These are phyloP conservation scores for Poecilobothrus nobilitatus DNA, from an alignment of 2,888 invertebrate species.

Conservation along the genomic window DNA sequence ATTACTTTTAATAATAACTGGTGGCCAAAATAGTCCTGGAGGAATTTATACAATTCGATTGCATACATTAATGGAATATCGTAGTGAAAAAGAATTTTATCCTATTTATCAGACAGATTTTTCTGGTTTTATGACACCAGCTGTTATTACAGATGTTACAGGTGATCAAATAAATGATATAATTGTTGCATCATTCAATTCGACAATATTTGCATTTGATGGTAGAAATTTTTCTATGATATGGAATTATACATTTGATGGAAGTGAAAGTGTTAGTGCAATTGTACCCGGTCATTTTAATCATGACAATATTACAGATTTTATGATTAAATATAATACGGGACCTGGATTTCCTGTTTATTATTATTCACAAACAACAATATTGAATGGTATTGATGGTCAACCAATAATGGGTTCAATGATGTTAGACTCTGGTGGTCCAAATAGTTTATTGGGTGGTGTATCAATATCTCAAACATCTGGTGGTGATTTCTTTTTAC, in stretches of 20 bases:
- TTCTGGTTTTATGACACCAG: constrained; percentile 60
- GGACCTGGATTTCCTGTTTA: constrained; percentile 66
- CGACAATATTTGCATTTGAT: constrained; percentile 62
- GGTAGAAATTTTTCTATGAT: constrained; percentile 56
- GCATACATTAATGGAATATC: constrained; percentile 47
- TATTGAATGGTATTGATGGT: constrained; percentile 38
- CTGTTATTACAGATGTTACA: constrained; percentile 62
- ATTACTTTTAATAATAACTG: constrained; percentile 61
- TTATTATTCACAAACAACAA: constrained; percentile 56
- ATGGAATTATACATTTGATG: constrained; percentile 64
- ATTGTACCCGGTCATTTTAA: constrained; percentile 73
- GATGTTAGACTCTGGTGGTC: constrained; percentile 44
- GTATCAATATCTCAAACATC: constrained; percentile 44
- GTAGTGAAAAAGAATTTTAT: constrained; percentile 46
- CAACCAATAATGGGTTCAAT: constrained; percentile 37
- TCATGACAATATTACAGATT: constrained; percentile 66
- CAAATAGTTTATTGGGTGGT: constrained; percentile 41
- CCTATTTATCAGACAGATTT: constrained; percentile 51
- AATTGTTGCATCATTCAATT: constrained; percentile 62
- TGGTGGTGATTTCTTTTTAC: constrained; percentile 69
- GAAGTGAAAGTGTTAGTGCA: constrained; percentile 61
- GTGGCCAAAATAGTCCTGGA: constrained; percentile 62
- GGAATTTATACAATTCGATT: constrained; percentile 59
- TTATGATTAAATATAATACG: constrained; percentile 59
- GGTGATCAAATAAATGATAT: constrained; percentile 64